A percentile compares a stretch with the other conserved stretches of the same genome.
Conservation (phyloP, 2,113 vertebrate species). For the Vidua chalybeata region DNA sequence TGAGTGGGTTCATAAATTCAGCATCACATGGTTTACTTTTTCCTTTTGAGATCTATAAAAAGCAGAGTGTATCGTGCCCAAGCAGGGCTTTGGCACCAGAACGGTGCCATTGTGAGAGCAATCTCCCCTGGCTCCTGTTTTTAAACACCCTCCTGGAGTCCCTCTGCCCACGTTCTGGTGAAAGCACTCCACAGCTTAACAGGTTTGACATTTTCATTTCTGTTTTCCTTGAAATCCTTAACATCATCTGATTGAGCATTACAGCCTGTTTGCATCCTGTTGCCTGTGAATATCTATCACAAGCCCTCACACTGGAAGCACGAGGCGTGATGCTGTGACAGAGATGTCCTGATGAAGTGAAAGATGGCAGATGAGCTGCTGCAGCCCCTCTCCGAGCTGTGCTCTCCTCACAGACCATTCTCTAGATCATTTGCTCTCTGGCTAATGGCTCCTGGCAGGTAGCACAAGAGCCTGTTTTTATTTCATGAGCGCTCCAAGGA, state of each 20-base stretch:
- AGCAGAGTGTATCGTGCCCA: neutral
- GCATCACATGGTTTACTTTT: neutral
- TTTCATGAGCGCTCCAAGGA: neutral
- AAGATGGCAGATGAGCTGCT: slow-evolving; percentile 5
- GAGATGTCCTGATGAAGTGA: neutral
- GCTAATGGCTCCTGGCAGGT: slow-evolving; percentile 14
- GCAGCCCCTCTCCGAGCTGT: neutral
- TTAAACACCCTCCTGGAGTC: slow-evolving; percentile 41
- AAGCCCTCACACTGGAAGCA: neutral
- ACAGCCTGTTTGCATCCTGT: neutral
- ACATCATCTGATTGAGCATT: slow-evolving; percentile 17
- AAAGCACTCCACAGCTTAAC: slow-evolving; percentile 41
- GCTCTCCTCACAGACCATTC: neutral
- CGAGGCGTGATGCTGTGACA: neutral
- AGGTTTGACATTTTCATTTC: slow-evolving; percentile 51
- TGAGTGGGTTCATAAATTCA: slow-evolving; percentile 13
- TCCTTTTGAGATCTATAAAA: slow-evolving; percentile 12
- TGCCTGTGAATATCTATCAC: neutral
- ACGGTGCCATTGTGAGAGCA: neutral
- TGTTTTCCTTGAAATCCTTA: slow-evolving; percentile 24
- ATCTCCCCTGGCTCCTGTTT: slow-evolving; percentile 59
- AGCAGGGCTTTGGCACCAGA: neutral
- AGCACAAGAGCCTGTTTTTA: neutral
- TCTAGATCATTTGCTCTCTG: neutral
- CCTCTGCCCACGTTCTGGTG: slow-evolving; percentile 40